Percentiles rank a stretch among this genome's conserved stretches.
phyloP scores from a whole-genome alignment of 1,140 invertebrate species.

The Triops cancriformis region DNA sequence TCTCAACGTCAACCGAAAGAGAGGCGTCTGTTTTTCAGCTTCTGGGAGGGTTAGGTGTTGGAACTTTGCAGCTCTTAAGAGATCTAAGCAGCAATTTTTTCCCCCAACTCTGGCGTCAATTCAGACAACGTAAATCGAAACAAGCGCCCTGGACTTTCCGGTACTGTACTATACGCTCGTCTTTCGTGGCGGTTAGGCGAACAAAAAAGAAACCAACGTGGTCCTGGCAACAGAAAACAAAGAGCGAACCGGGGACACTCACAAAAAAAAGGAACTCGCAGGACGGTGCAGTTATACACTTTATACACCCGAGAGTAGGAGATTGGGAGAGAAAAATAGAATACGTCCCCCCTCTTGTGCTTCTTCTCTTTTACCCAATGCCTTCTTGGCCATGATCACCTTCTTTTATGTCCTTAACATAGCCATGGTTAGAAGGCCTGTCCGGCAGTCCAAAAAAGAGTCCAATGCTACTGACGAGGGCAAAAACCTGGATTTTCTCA shows the following conservation, averaged over 20 bases:
- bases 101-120: background rate
- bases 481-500: background rate
- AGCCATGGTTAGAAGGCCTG: background rate
- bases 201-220: background rate
- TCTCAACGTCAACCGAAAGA: background rate
- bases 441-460: background rate
- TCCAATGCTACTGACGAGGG: constrained; percentile 9
- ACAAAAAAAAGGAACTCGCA: background rate
- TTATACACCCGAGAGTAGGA: background rate
- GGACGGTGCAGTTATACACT: constrained; percentile 10
- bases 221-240: background rate
- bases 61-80: background rate
- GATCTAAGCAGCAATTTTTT: background rate
- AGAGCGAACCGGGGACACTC: background rate
- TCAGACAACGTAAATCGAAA: background rate
- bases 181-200: background rate
- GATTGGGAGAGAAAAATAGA: background rate
- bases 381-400: background rate
- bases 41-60: background rate
- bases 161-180: background rate
- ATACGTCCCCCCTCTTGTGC: background rate
- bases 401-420: constrained; percentile 12
- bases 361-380: background rate
- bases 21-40: constrained; percentile 12
- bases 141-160: background rate